Base-by-base conservation (phyloP, 30 jellyfish, hydroid and myxozoan genomes). In the Turritopsis rubra region DNA sequence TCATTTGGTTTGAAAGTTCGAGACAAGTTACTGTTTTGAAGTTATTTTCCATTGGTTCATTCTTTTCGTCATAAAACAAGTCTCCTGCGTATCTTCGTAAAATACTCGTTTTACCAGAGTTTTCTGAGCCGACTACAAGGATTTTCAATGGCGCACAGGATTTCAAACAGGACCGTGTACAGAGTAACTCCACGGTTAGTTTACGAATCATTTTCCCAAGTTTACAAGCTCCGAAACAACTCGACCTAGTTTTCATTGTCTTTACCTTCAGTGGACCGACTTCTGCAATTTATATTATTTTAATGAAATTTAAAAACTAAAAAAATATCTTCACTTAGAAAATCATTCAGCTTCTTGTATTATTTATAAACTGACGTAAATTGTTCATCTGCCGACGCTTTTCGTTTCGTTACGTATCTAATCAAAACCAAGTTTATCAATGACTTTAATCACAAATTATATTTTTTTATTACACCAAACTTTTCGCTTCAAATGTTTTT, bases 51-150 rank as follows among this genome's bases (percentile, higher is more conserved):
- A n/a, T 25, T 25, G 76, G 76, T 21, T 66, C 29, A 21, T n/a
- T 66, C 17, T 66, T 66, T 66, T 66, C 76, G 17, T 66, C 76
- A 18, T 66, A 66, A 66, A 66, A 66, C 29, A 66, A 3, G 17
- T 66, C 76, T 66, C 76, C 76, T 8, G 76, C 76, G 17, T n/a
- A 66, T 21, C 76, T 21, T 66, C 76, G 28, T 66, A 66, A n/a
- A 66, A 66, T 66, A 66, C 76, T 66, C 29, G 76, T 66, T 25
- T 66, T 66, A n/a, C 76, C 76, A 5, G 29, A 66, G 76, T 66
- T 66, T 66, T 66, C 76, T 25, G 76, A 25, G 9, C 76, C 76
- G 76, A 66, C 29, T 66, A 66, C 76, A 9, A 25, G 29, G 17
- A 66, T 66, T 18, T 66, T 66, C 17, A 66, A 66, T 17, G 76